phyloP scores from a whole-genome alignment of 2,888 invertebrate genomes.

The Gastrophysa polygoni region DNA sequence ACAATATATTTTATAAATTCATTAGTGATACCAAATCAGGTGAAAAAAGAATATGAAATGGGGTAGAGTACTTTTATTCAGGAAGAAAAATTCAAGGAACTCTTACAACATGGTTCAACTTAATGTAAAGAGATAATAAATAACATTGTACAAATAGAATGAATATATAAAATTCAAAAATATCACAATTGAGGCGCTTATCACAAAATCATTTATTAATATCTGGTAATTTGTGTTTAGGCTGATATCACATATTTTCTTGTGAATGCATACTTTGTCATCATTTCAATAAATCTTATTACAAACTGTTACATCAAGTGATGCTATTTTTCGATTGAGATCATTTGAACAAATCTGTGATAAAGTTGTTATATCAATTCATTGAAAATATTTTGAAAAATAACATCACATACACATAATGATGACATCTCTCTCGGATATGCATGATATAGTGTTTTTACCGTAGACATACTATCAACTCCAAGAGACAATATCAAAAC shows the following conservation, averaged over 20 bases:
- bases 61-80: constrained; percentile 5
- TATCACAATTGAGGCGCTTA: background rate
- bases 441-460: background rate
- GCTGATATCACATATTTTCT: constrained; percentile 5
- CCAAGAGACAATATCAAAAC: background rate
- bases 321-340: constrained; percentile 9
- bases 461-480: background rate
- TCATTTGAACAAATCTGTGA: too few relatives aligned
- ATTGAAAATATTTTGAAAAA: constrained; percentile 4
- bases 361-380: too few relatives aligned
- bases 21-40: constrained; percentile 7
- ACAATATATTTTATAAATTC: background rate
- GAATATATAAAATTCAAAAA: background rate
- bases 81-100: constrained; percentile 6
- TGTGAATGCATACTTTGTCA: background rate
- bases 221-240: background rate
- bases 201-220: background rate
- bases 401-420: constrained; percentile 9
- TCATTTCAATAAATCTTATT: background rate
- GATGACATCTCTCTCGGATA: background rate
- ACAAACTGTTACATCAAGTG: background rate
- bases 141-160: background rate
- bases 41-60: constrained; percentile 8
- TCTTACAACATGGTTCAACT: constrained; percentile 8
- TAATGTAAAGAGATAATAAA: background rate